phyloP scores from a whole-genome alignment of 2,888 invertebrate species.

The Maniola hyperantus region DNA sequence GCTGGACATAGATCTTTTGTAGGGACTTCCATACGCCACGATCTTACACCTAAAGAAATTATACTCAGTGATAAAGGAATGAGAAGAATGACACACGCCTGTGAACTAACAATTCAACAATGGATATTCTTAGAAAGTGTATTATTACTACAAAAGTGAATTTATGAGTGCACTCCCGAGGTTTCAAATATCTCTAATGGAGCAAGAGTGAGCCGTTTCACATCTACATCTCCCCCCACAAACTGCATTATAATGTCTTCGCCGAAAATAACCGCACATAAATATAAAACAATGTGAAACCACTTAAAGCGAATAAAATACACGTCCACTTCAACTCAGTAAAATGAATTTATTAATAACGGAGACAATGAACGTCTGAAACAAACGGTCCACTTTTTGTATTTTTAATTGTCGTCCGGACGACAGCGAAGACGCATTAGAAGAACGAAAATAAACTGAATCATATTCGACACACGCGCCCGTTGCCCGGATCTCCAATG shows the following conservation, averaged over 20 bases:
- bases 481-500: slow-evolving; percentile 30
- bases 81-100: slow-evolving; percentile 19
- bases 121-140: slow-evolving; percentile 65
- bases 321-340: slow-evolving; percentile 80
- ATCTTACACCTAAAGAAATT: not conserved
- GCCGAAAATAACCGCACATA: slow-evolving; percentile 82
- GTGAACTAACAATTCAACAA: slow-evolving; percentile 24
- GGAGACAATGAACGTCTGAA: slow-evolving; percentile 83
- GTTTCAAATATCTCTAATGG: slow-evolving; percentile 82
- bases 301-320: slow-evolving; percentile 83
- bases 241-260: slow-evolving; percentile 81
- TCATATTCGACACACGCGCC: slow-evolving; percentile 70
- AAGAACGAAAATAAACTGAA: slow-evolving; percentile 79
- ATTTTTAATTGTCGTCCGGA: slow-evolving; percentile 81
- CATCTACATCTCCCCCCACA: slow-evolving; percentile 81
- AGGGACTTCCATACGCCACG: no score
- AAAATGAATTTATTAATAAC: slow-evolving; percentile 84
- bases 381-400: slow-evolving; percentile 80
- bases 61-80: slow-evolving; percentile 2
- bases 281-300: slow-evolving; percentile 83
- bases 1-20: no score
- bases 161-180: slow-evolving; percentile 80
- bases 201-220: slow-evolving; percentile 78
- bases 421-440: slow-evolving; percentile 80
- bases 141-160: slow-evolving; percentile 78